Percentiles rank a stretch among this genome's conserved stretches.
These are phyloP conservation scores for Caenorhabditis sp. DNA, from an alignment of 2,888 invertebrate species.

Conservation along the genomic window DNA sequence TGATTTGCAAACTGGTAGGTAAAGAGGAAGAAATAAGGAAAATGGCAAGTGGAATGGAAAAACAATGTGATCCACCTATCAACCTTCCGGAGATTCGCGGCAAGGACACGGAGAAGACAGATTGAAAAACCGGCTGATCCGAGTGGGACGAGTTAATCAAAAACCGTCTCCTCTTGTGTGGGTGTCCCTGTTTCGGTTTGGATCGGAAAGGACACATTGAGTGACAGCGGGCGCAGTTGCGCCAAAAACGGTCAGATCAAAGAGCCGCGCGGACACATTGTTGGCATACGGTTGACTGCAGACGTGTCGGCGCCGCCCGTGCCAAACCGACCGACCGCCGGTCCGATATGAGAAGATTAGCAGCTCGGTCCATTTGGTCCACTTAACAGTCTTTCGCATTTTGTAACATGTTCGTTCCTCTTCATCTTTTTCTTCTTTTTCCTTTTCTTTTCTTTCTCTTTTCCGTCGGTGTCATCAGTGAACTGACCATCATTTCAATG, in stretches of 20 bases:
- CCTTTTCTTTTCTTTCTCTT: too few relatives aligned
- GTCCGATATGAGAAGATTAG: constrained; percentile 8
- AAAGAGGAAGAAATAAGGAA: neutral
- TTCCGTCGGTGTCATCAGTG: neutral
- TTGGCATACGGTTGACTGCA: constrained; percentile 61
- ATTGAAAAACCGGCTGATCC: constrained; percentile 12
- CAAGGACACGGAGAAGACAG: neutral
- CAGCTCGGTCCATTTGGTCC: constrained; percentile 30
- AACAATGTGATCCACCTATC: neutral
- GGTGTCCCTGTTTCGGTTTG: constrained; percentile 3
- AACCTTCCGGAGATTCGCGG: neutral
- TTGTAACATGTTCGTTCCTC: neutral
- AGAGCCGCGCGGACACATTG: constrained; percentile 4
- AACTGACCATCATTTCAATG: constrained; percentile 2
- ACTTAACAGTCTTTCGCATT: constrained; percentile 14
- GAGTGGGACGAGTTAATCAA: constrained; percentile 46
- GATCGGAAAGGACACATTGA: constrained; percentile 34
- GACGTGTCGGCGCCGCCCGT: constrained; percentile 55
- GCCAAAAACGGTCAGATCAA: constrained; percentile 20
- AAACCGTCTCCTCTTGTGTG: constrained; percentile 31
- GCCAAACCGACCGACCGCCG: neutral
- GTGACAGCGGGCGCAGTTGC: constrained; percentile 2
- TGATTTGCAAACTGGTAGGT: neutral
- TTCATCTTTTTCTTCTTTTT: neutral
- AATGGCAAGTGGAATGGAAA: neutral